Conservation (phyloP, 2,113 vertebrate genomes). For the Ploceus nigricollis region DNA sequence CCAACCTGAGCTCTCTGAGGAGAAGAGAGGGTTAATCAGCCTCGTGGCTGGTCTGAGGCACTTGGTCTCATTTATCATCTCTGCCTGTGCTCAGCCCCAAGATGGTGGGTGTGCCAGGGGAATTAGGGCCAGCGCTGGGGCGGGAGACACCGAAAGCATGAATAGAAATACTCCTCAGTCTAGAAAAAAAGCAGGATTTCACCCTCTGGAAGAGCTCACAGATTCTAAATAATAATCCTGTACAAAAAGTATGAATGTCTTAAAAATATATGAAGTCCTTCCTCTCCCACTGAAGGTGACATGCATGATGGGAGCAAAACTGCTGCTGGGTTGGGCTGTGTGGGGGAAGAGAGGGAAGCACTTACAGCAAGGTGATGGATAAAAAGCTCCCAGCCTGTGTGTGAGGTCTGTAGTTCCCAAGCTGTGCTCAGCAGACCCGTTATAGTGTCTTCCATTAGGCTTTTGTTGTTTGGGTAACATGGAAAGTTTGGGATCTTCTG, state of each 20-base stretch:
- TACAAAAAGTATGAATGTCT: neutral
- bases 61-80: neutral
- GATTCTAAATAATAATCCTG: neutral
- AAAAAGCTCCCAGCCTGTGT: neutral
- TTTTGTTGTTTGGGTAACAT: neutral
- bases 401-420: neutral
- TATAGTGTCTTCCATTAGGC: rapidly evolving
- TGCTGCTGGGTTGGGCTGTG: neutral
- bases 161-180: neutral
- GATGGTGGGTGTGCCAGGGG: neutral
- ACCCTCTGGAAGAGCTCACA: neutral
- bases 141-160: rapidly evolving
- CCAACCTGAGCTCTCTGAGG: rapidly evolving
- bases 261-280: neutral
- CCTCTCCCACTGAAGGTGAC: neutral
- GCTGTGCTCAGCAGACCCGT: neutral
- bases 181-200: neutral
- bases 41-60: neutral
- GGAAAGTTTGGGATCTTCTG: neutral
- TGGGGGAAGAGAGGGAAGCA: neutral
- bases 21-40: neutral
- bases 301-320: neutral
- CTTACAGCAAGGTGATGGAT: neutral
- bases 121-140: neutral
- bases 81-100: neutral